These are phyloP conservation scores for Heliangelus exortis DNA, from an alignment of 2,797 vertebrate genomes.

Conservation along the genomic window DNA sequence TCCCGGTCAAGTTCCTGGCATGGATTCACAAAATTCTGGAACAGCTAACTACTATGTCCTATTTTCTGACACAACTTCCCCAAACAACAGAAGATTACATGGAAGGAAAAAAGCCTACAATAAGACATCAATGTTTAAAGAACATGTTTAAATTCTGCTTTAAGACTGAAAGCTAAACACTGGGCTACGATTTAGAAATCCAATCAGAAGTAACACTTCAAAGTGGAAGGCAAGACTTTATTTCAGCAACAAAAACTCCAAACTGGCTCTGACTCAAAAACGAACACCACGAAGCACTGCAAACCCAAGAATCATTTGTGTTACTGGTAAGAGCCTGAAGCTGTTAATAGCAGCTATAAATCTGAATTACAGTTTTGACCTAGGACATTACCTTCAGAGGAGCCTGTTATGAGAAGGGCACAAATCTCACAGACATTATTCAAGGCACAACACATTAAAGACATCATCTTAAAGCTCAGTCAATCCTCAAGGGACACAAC, in stretches of 20 bases:
- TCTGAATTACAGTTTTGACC: background rate
- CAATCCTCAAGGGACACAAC: fast-evolving
- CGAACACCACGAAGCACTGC: background rate
- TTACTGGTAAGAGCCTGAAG: background rate
- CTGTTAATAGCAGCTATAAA: background rate
- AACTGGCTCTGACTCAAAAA: background rate
- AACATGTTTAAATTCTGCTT: background rate
- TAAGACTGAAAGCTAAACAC: background rate
- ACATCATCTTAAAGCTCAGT: background rate
- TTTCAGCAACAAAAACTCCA: background rate
- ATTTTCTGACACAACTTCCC: background rate
- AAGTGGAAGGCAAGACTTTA: background rate
- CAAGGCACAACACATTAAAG: background rate
- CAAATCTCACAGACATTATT: background rate
- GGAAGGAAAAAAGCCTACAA: fast-evolving
- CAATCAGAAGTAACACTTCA: fast-evolving
- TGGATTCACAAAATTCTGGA: background rate
- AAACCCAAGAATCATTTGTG: background rate
- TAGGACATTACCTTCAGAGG: background rate
- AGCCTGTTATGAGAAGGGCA: background rate
- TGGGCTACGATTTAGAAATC: background rate
- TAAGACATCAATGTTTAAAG: fast-evolving
- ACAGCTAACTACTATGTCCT: background rate
- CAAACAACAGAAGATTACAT: background rate
- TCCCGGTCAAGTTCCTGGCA: background rate